These are phyloP conservation scores for Eospalax fontanierii DNA, from an alignment of 2,797 vertebrate species.

Conservation along the genomic window DNA sequence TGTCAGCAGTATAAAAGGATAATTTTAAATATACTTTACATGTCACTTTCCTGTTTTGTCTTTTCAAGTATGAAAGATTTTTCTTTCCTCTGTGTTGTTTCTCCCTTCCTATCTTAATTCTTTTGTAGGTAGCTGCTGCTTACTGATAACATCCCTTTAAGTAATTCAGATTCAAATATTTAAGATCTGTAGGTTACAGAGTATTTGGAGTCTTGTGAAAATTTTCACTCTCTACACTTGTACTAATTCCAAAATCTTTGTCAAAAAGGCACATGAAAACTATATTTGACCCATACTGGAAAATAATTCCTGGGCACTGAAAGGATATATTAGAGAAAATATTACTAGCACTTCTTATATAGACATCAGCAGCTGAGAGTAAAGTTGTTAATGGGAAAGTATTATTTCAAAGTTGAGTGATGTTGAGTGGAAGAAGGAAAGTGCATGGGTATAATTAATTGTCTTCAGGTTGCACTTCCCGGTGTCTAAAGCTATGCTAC, in stretches of 20 bases:
- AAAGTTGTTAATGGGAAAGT: slow-evolving; percentile 25
- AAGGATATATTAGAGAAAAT: slow-evolving; percentile 13
- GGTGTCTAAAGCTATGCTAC: not conserved
- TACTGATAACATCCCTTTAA: not conserved
- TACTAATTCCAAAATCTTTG: slow-evolving; percentile 51
- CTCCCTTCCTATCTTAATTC: not conserved
- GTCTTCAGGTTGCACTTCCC: not conserved
- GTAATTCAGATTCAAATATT: slow-evolving; percentile 64
- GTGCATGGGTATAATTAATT: not conserved
- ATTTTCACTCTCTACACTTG: slow-evolving; percentile 21
- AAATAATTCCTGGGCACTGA: slow-evolving; percentile 26
- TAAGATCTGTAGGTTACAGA: slow-evolving; percentile 38
- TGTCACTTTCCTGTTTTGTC: not conserved
- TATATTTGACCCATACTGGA: slow-evolving; percentile 26
- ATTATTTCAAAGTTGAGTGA: not conserved
- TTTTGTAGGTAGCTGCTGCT: slow-evolving; percentile 1
- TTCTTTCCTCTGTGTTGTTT: not conserved
- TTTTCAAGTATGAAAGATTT: slow-evolving; percentile 30
- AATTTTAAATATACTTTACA: slow-evolving; percentile 17
- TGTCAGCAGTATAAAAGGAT: not conserved
- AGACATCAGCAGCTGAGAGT: slow-evolving; percentile 14
- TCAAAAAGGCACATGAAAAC: slow-evolving; percentile 37
- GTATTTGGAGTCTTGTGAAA: slow-evolving; percentile 39
- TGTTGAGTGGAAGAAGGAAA: not conserved
- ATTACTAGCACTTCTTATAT: not conserved